Evolutionary conservation across 30 jellyfish, hydroid and myxozoan species (phyloP), one percentile per base, ranked within the genome.

Genomic region (Turritopsis dohrnii): DNA sequence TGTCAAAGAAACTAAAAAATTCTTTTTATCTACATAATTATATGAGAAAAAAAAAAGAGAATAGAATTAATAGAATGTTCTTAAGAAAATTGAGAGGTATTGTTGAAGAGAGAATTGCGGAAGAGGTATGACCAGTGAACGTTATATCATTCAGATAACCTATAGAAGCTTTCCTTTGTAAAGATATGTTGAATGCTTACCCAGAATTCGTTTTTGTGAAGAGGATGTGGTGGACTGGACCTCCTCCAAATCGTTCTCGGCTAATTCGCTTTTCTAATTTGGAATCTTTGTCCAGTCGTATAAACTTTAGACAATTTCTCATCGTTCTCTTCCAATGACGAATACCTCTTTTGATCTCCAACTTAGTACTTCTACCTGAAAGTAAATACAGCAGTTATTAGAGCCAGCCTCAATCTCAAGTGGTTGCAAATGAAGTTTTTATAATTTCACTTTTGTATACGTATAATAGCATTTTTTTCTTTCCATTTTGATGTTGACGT

Each of bases 281-380:
- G 19, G 83, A 18, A 16, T 1, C 29, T 79, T 52, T 30, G 18
- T 54, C 86, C 52, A 80, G 52, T 22, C 87, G 81, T 1, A 80
- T 26, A 72, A 94, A 94, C 52, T 74, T 83, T 53, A 94, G 73
- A 54, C 99, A 94, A 19, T 88, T 86, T 82, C 80, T 80, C 87
- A 80, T 22, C 52, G 81, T 52, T 30, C 81, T 90, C 81, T 85
- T 88, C 99, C 99, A 94, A 66, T 94, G 96, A 54, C 94, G 85
- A 16, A 94, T 94, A 9, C 97, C 99, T 54, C 71, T 74, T 28
- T 96, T 86, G 19, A 94, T 85, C 54, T 54, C 90, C 81, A 16
- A 74, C 87, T 82, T 88, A 20, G 96, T 89, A 52, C 24, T 54
- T 52, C 84, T 29, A 41, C 96, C 99, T 94, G 84, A n/a, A n/a